Conservation (phyloP, 2,113 vertebrate species). For the Reinhardtius hippoglossoides region DNA sequence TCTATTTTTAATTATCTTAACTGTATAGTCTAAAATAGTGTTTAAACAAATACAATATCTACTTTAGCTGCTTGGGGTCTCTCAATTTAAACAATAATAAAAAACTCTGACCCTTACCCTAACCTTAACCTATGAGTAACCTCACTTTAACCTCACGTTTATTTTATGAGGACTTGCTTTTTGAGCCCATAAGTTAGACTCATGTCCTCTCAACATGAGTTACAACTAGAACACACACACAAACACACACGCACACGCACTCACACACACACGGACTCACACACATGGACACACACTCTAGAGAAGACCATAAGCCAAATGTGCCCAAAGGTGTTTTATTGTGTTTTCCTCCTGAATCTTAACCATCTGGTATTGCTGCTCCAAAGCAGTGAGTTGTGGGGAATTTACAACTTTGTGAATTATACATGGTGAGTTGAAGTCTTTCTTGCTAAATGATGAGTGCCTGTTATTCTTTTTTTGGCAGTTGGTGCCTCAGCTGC, state of each 20-base stretch:
- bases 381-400: constrained; percentile 42
- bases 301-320: constrained; percentile 31
- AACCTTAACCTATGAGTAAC: neutral
- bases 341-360: constrained; percentile 45
- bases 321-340: constrained; percentile 33
- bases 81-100: no score
- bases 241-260: neutral
- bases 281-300: constrained; percentile 1
- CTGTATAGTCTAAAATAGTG: neutral
- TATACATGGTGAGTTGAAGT: constrained; percentile 40
- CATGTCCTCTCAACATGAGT: neutral
- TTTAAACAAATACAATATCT: neutral
- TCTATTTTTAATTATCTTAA: neutral
- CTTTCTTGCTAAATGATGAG: constrained; percentile 36
- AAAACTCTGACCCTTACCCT: neutral
- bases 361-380: constrained; percentile 52
- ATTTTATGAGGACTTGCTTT: neutral
- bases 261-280: neutral
- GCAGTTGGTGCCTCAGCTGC: constrained; percentile 20
- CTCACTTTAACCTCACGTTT: neutral
- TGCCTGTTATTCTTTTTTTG: constrained; percentile 41
- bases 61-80: no score
- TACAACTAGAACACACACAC: neutral
- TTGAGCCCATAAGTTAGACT: neutral
- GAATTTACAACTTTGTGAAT: constrained; percentile 60